Conservation (phyloP, 2,113 vertebrate genomes). For the Lepidothrix coronata region DNA sequence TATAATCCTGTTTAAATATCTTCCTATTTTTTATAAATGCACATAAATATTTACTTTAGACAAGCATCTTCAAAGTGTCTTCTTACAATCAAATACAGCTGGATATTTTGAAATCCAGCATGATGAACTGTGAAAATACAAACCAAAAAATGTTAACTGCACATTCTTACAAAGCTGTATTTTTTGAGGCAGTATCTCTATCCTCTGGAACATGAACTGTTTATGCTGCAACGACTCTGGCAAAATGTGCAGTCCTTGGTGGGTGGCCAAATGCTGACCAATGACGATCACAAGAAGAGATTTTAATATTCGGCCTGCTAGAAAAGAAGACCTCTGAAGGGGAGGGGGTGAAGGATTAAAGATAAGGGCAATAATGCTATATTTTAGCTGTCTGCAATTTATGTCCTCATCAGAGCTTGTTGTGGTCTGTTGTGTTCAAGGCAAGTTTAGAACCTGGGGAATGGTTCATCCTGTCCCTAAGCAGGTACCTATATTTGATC, state of each 20-base stretch:
- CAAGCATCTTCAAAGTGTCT: not conserved
- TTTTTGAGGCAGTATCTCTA: not conserved
- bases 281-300: not conserved
- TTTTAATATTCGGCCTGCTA: not conserved
- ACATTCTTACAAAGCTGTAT: not conserved
- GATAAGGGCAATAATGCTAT: not conserved
- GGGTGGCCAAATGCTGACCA: not conserved
- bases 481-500: not conserved
- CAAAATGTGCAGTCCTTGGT: not conserved
- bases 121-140: constrained; percentile 11
- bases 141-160: not conserved
- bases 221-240: not conserved
- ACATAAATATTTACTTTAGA: constrained; percentile 33
- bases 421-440: not conserved
- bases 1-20: constrained; percentile 1
- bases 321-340: not conserved
- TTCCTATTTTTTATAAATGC: not conserved
- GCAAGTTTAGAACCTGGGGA: not conserved
- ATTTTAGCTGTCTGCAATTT: not conserved
- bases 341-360: not conserved
- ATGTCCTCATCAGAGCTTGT: not conserved
- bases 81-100: not conserved
- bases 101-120: constrained; percentile 5
- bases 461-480: not conserved
- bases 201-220: not conserved